Evolutionary conservation across 2,113 vertebrate species (phyloP).

Genomic region (Onychorhynchus coronatus): DNA sequence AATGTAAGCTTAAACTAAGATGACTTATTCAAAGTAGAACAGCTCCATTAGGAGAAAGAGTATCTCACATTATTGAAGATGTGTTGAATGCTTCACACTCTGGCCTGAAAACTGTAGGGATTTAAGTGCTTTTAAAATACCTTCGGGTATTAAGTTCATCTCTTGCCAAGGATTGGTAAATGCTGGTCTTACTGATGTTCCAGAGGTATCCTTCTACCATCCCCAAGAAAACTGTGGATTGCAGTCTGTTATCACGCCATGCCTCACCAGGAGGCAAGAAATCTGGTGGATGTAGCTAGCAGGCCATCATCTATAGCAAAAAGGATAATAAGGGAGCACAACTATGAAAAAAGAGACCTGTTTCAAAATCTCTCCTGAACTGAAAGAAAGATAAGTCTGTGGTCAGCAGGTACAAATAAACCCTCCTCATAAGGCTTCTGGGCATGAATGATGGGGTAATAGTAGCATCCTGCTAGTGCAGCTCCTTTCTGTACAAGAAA

Average conservation of each 20-base stretch:
- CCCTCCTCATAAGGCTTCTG: neutral
- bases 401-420: neutral
- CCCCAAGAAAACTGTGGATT: neutral
- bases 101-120: neutral
- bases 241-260: neutral
- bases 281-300: neutral
- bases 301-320: neutral
- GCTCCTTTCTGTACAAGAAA: neutral
- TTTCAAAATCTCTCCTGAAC: neutral
- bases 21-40: neutral
- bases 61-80: neutral
- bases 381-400: neutral
- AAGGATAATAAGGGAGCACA: neutral
- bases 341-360: neutral
- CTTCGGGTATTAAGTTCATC: neutral
- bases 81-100: neutral
- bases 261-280: neutral
- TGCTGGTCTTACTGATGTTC: neutral
- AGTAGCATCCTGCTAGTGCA: neutral
- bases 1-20: neutral
- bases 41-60: neutral
- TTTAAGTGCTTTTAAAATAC: neutral
- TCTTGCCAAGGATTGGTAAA: neutral
- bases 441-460: neutral
- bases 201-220: neutral